Evolutionary conservation across 2,888 invertebrate species (phyloP).

Genomic region (Embidobia sp.): DNA sequence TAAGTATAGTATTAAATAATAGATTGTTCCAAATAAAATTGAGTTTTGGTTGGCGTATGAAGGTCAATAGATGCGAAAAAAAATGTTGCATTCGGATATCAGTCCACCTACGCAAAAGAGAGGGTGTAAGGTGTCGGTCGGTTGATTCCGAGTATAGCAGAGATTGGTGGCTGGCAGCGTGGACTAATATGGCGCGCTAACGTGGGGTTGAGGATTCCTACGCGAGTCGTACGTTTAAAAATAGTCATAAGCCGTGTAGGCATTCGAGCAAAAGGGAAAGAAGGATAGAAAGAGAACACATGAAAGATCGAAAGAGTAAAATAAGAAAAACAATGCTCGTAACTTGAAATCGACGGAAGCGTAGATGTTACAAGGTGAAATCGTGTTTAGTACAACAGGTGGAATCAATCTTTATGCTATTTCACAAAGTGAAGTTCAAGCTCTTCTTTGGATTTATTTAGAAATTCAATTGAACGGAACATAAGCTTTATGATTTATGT

Average conservation of each 20-base stretch:
- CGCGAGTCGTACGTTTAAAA: constrained; percentile 78
- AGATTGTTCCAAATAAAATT: no score
- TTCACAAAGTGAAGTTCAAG: constrained; percentile 39
- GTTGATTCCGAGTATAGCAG: constrained; percentile 78
- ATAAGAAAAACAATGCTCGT: constrained; percentile 51
- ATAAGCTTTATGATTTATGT: constrained; percentile 25
- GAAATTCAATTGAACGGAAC: constrained; percentile 33
- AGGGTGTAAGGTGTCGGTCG: constrained; percentile 80
- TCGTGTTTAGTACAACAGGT: constrained; percentile 64
- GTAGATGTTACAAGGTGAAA: constrained; percentile 56
- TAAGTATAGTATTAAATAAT: no score
- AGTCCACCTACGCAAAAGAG: constrained; percentile 71
- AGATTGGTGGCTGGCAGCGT: constrained; percentile 78
- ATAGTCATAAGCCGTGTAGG: constrained; percentile 78
- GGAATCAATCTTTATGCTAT: constrained; percentile 50
- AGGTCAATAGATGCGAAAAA: constrained; percentile 25
- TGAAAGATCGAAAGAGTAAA: constrained; percentile 39
- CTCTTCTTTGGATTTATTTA: constrained; percentile 21
- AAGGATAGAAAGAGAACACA: constrained; percentile 57
- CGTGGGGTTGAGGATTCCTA: constrained; percentile 78
- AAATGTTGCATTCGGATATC: constrained; percentile 38
- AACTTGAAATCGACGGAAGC: constrained; percentile 53
- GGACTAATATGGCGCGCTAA: constrained; percentile 81
- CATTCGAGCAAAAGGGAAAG: constrained; percentile 69
- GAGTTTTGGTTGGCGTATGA: no score